Evolutionary conservation across 2,797 vertebrate species (phyloP).

Genomic region (Novumbra hubbsi): DNA sequence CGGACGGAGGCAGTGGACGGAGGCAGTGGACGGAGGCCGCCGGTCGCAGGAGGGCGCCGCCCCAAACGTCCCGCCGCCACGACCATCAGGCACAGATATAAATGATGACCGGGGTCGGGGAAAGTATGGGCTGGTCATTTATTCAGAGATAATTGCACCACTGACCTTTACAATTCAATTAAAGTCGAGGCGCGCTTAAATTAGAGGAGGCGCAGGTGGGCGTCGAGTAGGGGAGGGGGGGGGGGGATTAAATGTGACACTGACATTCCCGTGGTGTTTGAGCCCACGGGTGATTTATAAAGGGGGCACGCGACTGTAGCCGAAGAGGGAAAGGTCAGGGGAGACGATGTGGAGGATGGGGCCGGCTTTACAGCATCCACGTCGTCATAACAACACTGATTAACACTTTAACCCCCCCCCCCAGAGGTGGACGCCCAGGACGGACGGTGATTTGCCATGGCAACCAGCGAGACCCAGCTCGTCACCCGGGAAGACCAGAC

Average conservation of each 20-base stretch:
- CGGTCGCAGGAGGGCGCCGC: conserved; percentile 51
- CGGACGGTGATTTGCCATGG: conserved; percentile 8
- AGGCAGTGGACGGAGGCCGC: conserved; percentile 47
- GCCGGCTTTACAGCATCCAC: conserved; percentile 49
- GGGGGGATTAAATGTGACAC: background rate
- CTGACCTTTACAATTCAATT: conserved; percentile 85
- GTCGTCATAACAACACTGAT: conserved; percentile 69
- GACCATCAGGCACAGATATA: conserved; percentile 66
- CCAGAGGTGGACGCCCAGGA: conserved; percentile 59
- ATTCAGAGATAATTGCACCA: conserved; percentile 81
- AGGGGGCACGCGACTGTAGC: conserved; percentile 40
- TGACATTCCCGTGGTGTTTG: conserved; percentile 20
- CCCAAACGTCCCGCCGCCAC: conserved; percentile 56
- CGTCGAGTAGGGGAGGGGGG: background rate
- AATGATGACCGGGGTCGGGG: conserved; percentile 57
- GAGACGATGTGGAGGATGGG: conserved; percentile 67
- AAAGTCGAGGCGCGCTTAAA: conserved; percentile 77
- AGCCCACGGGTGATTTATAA: conserved; percentile 58
- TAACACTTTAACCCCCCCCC: conserved; percentile 35
- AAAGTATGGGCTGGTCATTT: conserved; percentile 79
- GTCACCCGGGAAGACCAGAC: background rate
- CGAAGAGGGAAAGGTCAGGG: conserved; percentile 66
- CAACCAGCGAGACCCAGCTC: background rate
- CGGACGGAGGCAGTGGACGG: background rate
- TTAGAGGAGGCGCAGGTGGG: conserved; percentile 25